Conservation (phyloP, 2,888 invertebrate species). For the Dryobota labecula region DNA sequence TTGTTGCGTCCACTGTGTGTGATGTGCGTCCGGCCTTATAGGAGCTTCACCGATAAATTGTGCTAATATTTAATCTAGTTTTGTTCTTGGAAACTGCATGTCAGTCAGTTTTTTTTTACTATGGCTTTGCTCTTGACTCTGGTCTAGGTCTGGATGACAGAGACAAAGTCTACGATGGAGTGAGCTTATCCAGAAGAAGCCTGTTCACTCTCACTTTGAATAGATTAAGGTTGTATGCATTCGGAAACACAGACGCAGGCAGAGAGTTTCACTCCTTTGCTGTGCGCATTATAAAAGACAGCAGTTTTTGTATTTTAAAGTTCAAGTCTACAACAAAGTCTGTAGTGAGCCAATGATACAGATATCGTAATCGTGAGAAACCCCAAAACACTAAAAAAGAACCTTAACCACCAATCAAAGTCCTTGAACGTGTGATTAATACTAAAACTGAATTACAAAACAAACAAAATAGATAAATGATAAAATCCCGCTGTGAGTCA, state of each 20-base stretch:
- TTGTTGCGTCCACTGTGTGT: conserved; percentile 77
- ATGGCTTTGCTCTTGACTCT: too few relatives aligned
- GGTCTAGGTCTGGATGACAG: too few relatives aligned
- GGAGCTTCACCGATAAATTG: neutral
- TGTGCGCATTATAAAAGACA: too few relatives aligned
- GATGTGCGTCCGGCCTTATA: conserved; percentile 5
- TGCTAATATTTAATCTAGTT: neutral
- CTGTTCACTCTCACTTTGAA: too few relatives aligned
- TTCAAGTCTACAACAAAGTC: neutral
- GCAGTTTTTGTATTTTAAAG: too few relatives aligned
- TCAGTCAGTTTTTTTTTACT: too few relatives aligned
- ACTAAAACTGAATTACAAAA: conserved; percentile 20
- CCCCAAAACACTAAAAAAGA: conserved; percentile 16
- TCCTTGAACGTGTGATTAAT: conserved; percentile 7
- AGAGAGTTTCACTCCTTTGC: too few relatives aligned
- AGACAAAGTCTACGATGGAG: too few relatives aligned
- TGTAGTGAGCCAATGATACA: neutral
- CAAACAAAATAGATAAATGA: conserved; percentile 7
- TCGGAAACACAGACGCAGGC: too few relatives aligned
- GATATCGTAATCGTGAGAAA: neutral
- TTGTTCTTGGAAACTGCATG: too few relatives aligned
- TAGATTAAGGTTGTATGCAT: too few relatives aligned
- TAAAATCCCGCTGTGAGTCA: conserved; percentile 39
- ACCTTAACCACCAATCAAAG: neutral
- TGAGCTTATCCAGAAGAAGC: too few relatives aligned